These are phyloP conservation scores for Simalia tracyae DNA, from an alignment of 2,797 vertebrate genomes.

Conservation along the genomic window DNA sequence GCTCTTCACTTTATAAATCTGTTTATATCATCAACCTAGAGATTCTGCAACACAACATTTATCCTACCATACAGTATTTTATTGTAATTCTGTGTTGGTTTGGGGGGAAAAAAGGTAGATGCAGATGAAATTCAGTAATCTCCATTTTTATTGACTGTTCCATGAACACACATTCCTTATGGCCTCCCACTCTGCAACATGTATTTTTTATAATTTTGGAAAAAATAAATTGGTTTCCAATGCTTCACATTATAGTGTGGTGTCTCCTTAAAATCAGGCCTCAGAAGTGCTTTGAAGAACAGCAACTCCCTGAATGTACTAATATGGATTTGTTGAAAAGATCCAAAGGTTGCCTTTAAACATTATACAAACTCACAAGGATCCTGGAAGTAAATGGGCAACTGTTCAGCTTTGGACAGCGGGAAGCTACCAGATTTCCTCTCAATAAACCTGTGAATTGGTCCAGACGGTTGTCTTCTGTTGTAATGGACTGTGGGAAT, in stretches of 20 bases:
- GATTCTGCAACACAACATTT: neutral
- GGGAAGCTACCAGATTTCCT: neutral
- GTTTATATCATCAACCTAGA: neutral
- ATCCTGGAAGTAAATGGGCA: too few relatives aligned
- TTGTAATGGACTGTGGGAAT: neutral
- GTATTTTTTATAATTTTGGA: neutral
- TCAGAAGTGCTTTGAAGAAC: neutral
- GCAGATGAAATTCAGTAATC: neutral
- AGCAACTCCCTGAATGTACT: too few relatives aligned
- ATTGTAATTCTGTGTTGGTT: neutral
- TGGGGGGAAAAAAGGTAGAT: fast-evolving
- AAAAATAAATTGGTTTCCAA: neutral
- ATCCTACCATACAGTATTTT: neutral
- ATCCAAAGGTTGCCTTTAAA: too few relatives aligned
- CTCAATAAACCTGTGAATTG: neutral
- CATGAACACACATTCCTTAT: neutral
- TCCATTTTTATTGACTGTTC: neutral
- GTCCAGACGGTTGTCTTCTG: neutral
- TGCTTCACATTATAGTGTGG: neutral
- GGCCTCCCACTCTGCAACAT: neutral
- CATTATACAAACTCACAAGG: too few relatives aligned
- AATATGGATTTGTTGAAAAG: too few relatives aligned
- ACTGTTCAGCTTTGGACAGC: too few relatives aligned
- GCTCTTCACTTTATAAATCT: neutral
- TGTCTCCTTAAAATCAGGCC: neutral